These are phyloP conservation scores for Zapus hudsonius DNA, from an alignment of 2,113 vertebrate genomes.

Conservation along the genomic window DNA sequence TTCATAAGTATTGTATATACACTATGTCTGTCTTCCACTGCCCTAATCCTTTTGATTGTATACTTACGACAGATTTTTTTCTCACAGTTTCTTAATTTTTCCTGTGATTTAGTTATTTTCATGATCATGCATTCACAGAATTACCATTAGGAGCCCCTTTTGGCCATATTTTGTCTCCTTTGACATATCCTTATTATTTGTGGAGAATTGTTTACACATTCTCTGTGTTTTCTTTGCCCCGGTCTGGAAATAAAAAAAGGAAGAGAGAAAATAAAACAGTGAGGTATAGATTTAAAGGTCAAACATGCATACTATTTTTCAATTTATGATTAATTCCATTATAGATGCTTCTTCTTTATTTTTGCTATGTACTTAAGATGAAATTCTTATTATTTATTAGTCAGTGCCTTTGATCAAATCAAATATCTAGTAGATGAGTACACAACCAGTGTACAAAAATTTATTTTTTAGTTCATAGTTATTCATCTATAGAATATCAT, in stretches of 20 bases:
- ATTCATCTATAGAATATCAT: background rate
- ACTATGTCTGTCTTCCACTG: too few relatives aligned
- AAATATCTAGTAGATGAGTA: background rate
- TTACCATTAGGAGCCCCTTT: background rate
- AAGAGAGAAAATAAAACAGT: background rate
- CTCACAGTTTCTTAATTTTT: too few relatives aligned
- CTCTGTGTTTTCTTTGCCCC: background rate
- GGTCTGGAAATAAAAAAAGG: background rate
- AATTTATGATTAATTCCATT: background rate
- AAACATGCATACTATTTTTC: background rate
- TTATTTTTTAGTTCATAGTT: background rate
- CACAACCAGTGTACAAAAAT: background rate
- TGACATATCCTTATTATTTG: background rate
- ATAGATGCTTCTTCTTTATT: background rate
- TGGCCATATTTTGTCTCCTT: background rate
- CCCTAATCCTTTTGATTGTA: too few relatives aligned
- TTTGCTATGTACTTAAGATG: background rate
- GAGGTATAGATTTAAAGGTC: constrained; percentile 1
- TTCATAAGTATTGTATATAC: background rate
- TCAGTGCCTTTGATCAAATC: background rate
- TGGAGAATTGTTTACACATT: background rate
- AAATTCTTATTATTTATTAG: background rate
- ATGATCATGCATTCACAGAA: background rate
- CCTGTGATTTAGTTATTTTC: too few relatives aligned
- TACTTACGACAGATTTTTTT: too few relatives aligned